Conservation (phyloP, 2,888 invertebrate genomes). For the Omphaloscelis lunosa region DNA sequence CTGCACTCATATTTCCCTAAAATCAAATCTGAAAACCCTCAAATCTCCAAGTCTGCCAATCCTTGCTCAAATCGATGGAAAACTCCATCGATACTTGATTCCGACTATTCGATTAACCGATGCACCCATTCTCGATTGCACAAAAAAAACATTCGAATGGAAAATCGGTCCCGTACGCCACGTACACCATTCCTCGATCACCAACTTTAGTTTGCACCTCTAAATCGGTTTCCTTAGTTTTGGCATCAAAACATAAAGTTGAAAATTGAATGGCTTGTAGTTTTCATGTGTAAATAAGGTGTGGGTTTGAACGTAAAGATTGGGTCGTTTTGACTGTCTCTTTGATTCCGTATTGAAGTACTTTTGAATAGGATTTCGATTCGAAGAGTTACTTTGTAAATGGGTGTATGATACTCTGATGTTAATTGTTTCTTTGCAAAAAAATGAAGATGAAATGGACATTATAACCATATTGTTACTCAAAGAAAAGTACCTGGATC, state of each 20-base stretch:
- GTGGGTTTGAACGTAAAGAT: slow-evolving; percentile 39
- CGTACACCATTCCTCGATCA: slow-evolving; percentile 51
- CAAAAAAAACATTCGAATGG: slow-evolving; percentile 59
- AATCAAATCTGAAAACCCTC: slow-evolving; percentile 6
- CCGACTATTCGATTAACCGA: slow-evolving; percentile 67
- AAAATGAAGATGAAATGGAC: not conserved
- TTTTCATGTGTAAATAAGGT: not conserved
- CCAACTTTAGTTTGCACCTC: slow-evolving; percentile 3
- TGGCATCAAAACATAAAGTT: not conserved
- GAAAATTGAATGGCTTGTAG: not conserved
- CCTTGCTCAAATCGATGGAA: slow-evolving; percentile 56
- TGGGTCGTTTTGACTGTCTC: slow-evolving; percentile 46
- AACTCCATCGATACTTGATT: slow-evolving; percentile 63
- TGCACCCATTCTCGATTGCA: slow-evolving; percentile 62
- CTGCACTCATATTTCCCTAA: not conserved
- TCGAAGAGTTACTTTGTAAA: slow-evolving; percentile 4
- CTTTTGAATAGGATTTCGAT: slow-evolving; percentile 48
- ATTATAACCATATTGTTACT: too few species aligned
- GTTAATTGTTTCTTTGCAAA: slow-evolving; percentile 14
- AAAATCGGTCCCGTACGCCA: slow-evolving; percentile 61
- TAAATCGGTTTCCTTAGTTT: not conserved
- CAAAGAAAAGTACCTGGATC: too few species aligned
- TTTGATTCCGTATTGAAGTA: slow-evolving; percentile 44
- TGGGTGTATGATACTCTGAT: not conserved
- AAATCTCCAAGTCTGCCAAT: slow-evolving; percentile 43